Evolutionary conservation across 2,888 invertebrate species (phyloP).

Genomic region (Cancer borealis): DNA sequence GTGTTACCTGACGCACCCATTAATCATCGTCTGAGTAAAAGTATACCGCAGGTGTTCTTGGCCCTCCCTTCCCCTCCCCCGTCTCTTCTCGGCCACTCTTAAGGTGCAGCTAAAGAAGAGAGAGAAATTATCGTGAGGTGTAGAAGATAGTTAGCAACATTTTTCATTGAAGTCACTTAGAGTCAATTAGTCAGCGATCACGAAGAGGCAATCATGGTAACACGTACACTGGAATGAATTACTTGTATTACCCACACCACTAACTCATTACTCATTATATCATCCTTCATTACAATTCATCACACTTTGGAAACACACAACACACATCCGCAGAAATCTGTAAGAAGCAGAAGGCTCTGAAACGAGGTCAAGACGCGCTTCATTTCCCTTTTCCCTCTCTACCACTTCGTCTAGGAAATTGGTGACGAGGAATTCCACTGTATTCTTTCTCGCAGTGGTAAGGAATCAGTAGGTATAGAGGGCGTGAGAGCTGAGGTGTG

Average conservation of each 20-base stretch:
- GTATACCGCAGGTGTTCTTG: not conserved
- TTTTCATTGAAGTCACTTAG: constrained; percentile 9
- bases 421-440: not conserved
- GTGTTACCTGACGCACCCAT: not conserved
- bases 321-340: not conserved
- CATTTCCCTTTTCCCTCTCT: not conserved
- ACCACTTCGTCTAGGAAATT: not conserved
- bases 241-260: not conserved
- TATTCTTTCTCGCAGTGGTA: not conserved
- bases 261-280: not conserved
- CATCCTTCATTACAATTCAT: not conserved
- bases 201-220: not conserved
- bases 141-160: not conserved
- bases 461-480: not conserved
- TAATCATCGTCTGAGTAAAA: constrained; percentile 1
- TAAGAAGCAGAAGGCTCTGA: not conserved
- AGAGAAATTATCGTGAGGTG: not conserved
- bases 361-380: not conserved
- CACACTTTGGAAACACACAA: not conserved
- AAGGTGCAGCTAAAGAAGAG: not conserved
- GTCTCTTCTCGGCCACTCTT: not conserved
- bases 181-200: not conserved
- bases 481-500: not conserved
- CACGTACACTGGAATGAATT: not conserved
- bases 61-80: not conserved